Conservation (phyloP, 2,888 invertebrate species). For the Oasisia sp. region DNA sequence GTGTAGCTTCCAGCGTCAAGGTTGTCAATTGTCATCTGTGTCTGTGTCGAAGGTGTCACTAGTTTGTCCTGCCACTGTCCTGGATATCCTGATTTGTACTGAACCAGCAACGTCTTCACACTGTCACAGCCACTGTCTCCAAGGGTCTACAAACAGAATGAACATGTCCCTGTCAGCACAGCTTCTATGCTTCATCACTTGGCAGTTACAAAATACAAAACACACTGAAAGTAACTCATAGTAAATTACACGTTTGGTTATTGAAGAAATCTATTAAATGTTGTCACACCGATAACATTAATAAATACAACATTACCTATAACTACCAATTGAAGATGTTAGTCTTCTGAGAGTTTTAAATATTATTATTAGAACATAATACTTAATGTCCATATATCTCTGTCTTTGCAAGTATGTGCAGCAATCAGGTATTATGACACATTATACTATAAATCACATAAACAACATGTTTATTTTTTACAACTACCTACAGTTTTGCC, state of each 20-base stretch:
- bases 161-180: background rate
- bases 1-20: background rate
- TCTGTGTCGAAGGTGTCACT: background rate
- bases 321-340: too few species aligned
- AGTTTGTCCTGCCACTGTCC: background rate
- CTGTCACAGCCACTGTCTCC: slow-evolving; percentile 7
- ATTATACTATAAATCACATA: too few species aligned
- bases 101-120: background rate
- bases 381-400: too few species aligned
- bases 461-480: too few species aligned
- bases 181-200: background rate
- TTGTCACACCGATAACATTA: background rate
- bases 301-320: too few species aligned
- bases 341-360: too few species aligned
- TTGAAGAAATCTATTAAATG: background rate
- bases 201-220: background rate
- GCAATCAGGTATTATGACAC: too few species aligned
- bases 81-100: background rate
- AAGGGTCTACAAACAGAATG: background rate
- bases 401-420: too few species aligned
- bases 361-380: too few species aligned
- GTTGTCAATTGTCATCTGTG: background rate
- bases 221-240: background rate
- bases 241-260: background rate
- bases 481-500: too few species aligned